Conservation (phyloP, 2,797 vertebrate species). For the Chrysocyon brachyurus region DNA sequence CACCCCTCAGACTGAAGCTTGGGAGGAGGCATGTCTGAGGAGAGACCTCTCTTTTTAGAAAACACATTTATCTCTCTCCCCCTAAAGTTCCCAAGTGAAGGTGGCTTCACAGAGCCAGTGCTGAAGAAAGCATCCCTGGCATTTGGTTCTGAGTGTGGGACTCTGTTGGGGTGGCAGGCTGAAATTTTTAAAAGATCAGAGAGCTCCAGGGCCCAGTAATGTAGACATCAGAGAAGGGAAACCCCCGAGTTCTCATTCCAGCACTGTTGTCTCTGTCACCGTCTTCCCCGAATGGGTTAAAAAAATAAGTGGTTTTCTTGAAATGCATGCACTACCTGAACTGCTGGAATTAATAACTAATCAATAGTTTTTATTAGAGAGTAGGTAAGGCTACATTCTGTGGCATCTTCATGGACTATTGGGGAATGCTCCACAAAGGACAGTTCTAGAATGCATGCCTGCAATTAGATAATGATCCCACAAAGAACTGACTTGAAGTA, state of each 20-base stretch:
- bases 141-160: neutral
- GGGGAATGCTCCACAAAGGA: neutral
- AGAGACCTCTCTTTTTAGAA: neutral
- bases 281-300: neutral
- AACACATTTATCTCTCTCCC: neutral
- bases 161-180: neutral
- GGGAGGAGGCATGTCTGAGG: neutral
- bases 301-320: neutral
- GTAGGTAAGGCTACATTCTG: neutral
- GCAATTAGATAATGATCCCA: neutral
- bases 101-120: neutral
- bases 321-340: neutral
- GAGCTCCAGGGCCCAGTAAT: neutral
- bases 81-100: neutral
- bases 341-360: neutral
- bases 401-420: neutral
- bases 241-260: conserved; percentile 14
- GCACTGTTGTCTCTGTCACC: neutral
- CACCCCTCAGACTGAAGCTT: neutral
- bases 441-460: neutral
- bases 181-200: conserved; percentile 39
- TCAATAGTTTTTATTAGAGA: neutral
- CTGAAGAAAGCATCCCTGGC: neutral
- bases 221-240: conserved; percentile 31
- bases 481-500: neutral